Percentiles rank a stretch among this genome's conserved stretches.
phyloP scores from a whole-genome alignment of 2,888 invertebrate species.

The Drosophila vallismaia region DNA sequence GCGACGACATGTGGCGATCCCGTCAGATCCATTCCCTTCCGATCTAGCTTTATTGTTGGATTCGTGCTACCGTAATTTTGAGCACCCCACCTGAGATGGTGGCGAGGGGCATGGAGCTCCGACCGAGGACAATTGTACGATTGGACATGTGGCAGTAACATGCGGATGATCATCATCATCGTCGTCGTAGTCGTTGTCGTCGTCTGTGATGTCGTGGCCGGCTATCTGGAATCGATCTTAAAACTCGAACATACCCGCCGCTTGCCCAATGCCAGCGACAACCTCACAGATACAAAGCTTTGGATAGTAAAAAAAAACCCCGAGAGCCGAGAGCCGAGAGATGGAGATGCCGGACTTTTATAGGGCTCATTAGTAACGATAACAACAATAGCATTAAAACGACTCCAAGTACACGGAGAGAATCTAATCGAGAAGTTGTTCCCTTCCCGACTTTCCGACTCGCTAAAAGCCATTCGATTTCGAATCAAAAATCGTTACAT shows the following conservation, averaged over 20 bases:
- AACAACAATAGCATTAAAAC: constrained; percentile 60
- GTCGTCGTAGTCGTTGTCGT: too few relatives aligned
- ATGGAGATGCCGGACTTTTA: constrained; percentile 45
- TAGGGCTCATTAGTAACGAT: constrained; percentile 63
- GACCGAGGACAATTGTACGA: constrained; percentile 66
- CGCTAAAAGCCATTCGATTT: too few relatives aligned
- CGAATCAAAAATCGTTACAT: too few relatives aligned
- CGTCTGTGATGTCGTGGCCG: constrained; percentile 42
- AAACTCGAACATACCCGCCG: constrained; percentile 49
- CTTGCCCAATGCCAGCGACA: constrained; percentile 48
- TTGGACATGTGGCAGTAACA: constrained; percentile 39
- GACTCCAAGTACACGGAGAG: constrained; percentile 34
- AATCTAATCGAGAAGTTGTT: not conserved
- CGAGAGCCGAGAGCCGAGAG: not conserved
- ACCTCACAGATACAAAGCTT: constrained; percentile 8
- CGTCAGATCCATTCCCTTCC: constrained; percentile 6
- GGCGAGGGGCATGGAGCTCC: not conserved
- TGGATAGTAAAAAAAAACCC: constrained; percentile 7
- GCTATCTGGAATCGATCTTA: constrained; percentile 64
- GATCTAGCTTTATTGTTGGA: constrained; percentile 30
- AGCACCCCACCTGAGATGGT: constrained; percentile 4
- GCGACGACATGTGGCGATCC: constrained; percentile 63
- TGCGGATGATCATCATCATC: constrained; percentile 24
- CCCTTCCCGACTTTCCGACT: not conserved
- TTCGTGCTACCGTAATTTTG: constrained; percentile 44